Evolutionary conservation across 2,797 vertebrate genomes (phyloP), one percentile per base, ranked within the genome.

Genomic region (Apogon talboti): DNA sequence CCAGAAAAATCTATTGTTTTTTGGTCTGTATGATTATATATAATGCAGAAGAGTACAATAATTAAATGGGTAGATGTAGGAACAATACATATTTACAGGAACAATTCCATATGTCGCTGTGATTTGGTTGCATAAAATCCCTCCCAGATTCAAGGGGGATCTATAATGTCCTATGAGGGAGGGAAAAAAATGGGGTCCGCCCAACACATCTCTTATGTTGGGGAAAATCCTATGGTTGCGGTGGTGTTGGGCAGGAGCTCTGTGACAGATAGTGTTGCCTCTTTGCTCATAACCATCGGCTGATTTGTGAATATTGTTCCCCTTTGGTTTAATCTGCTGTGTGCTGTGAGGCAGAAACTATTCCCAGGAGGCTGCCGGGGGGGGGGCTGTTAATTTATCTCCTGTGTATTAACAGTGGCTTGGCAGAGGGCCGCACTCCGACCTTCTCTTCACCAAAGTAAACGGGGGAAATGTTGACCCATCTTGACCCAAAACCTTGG

Each of bases 341-440:
- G 90, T 87, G 83, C 94, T 87, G 47, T 87, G 88, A 91, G 87
- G 89, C 63, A 82, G 87, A 95, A 94, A 91, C 87, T 66, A 54
- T 89, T 94, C 90, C 86, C 87, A 57, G 16, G 67, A 72, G 91
- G 85, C 71, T 45, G 38, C 71, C 78, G n/a, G n/a, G n/a, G 41
- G 66, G 81, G 76, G 79, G 90, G 51, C 70, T 81, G 71, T 84
- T 92, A 80, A 86, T 95, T 94, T 89, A 91, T 94, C 87, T 91
- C 76, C 81, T 12, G 62, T 84, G 81, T 87, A 91, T 89, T 92
- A 93, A 79, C 69, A 45, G 72, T 75, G 72, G 79, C 77, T 86
- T 85, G 80, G 85, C 72, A 78, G 79, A 78, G 87, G 68, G 59
- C 54, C 6, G 10, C 18, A 46, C 58, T 53, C 70, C 14, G 9